Base-by-base conservation (phyloP, 2,797 vertebrate species). In the Danio tinwini region DNA sequence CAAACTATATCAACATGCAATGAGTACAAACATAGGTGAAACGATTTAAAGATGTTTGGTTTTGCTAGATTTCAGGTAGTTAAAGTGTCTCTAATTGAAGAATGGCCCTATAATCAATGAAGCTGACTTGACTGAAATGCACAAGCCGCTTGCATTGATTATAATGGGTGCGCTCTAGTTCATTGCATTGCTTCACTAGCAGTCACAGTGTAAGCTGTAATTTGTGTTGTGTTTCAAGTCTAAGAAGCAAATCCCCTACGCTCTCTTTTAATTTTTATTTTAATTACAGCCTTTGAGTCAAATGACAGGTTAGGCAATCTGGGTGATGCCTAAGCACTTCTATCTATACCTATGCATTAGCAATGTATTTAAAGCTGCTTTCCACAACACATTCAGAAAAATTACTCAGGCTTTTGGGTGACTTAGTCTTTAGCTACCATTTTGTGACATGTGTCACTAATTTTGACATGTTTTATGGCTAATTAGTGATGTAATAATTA, bases 281-380 rank as follows among this genome's bases (percentile, higher is more conserved):
- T 97, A 97, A 98, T 97, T 96, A 96, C 93, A 97, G 92, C 93
- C 94, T 95, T 93, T 94, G 90, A 92, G 94, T 96, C 91, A 96
- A 97, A 98, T 97, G 94, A 97, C 94, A 96, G 95, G 93, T 94
- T 96, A 92, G 91, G 88, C 94, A 95, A 96, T 97, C 95, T 96
- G 96, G 94, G 93, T 93, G 92, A 94, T 94, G 92, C 93, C 90
- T 96, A 97, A 97, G 92, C 95, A 91, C 92, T 95, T 94, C 95
- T 94, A 96, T 97, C 94, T 97, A 95, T 95, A 96, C 95, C 95
- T 95, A 95, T 89, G 94, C 91, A 94, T 93, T 93, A 94, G 92
- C 91, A 90, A 90, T 92, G 89, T 93, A 92, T 94, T 93, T 94
- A 90, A 93, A 93, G 91, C 90, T 73, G 44, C 58, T 62, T 72